These are phyloP conservation scores for Champsocephalus gunnari DNA, from an alignment of 2,797 vertebrate genomes.

Conservation along the genomic window DNA sequence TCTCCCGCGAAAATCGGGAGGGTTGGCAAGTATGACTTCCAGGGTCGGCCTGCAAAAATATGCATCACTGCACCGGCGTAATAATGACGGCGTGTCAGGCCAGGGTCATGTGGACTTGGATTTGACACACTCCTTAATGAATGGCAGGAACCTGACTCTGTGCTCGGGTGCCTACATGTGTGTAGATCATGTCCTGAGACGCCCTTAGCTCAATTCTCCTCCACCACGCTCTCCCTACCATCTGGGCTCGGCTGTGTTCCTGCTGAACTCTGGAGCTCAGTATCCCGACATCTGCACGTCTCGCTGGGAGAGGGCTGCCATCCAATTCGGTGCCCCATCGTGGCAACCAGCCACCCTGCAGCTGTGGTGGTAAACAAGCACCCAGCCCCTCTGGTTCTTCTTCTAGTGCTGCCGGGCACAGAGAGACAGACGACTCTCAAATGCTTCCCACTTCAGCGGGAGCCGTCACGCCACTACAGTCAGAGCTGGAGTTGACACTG, in stretches of 20 bases:
- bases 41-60: too few relatives aligned
- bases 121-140: slow-evolving; percentile 28
- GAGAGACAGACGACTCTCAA: slow-evolving; percentile 74
- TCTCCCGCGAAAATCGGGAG: too few relatives aligned
- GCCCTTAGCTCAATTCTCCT: slow-evolving; percentile 41
- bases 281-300: slow-evolving; percentile 64
- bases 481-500: slow-evolving; percentile 70
- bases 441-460: slow-evolving; percentile 63
- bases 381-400: slow-evolving; percentile 45
- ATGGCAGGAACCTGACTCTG: slow-evolving; percentile 27
- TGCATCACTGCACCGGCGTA: slow-evolving; percentile 29
- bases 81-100: slow-evolving; percentile 55
- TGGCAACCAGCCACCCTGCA: slow-evolving; percentile 72
- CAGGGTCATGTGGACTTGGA: slow-evolving; percentile 30
- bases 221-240: slow-evolving; percentile 47
- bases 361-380: slow-evolving; percentile 76
- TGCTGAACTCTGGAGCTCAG: slow-evolving; percentile 56
- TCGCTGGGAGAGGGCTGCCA: slow-evolving; percentile 53
- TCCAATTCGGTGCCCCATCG: slow-evolving; percentile 54
- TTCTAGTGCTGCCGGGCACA: slow-evolving; percentile 60
- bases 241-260: slow-evolving; percentile 73
- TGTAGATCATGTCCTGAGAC: slow-evolving; percentile 37
- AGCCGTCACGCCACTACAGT: slow-evolving; percentile 64
- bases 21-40: too few relatives aligned
- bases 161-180: slow-evolving; percentile 17